Conservation (phyloP, 2,113 vertebrate species). For the Oryzias celebensis region DNA sequence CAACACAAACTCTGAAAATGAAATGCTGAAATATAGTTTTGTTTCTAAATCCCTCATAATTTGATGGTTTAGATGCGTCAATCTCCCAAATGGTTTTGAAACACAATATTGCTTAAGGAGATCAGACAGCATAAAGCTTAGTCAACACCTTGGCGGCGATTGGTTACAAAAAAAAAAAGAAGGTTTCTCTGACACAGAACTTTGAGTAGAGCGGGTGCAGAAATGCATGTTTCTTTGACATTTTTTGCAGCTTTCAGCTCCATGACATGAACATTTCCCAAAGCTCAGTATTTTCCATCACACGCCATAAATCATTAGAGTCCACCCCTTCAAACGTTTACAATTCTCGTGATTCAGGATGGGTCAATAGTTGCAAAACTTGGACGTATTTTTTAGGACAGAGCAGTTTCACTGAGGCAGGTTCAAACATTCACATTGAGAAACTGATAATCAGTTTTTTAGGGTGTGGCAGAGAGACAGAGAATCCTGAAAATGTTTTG, state of each 20-base stretch:
- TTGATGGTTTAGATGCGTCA: slow-evolving; percentile 23
- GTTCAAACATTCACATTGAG: slow-evolving; percentile 33
- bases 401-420: slow-evolving; percentile 11
- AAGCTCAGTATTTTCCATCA: not conserved
- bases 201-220: slow-evolving; percentile 1
- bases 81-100: slow-evolving; percentile 26
- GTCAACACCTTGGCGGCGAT: not conserved
- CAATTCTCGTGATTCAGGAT: not conserved
- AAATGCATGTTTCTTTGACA: not conserved
- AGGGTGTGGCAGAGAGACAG: slow-evolving; percentile 24
- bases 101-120: not conserved
- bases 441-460: slow-evolving; percentile 20
- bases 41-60: slow-evolving; percentile 25
- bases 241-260: not conserved
- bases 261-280: not conserved
- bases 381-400: not conserved
- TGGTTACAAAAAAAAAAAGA: slow-evolving; percentile 9
- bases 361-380: slow-evolving; percentile 4
- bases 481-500: slow-evolving; percentile 14
- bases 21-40: slow-evolving; percentile 9
- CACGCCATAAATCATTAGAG: not conserved
- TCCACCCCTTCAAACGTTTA: not conserved
- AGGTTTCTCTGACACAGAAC: slow-evolving; percentile 13
- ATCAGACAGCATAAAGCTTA: slow-evolving; percentile 6
- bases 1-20: slow-evolving; percentile 1